Evolutionary conservation across 2,113 vertebrate species (phyloP), one percentile per base, ranked within the genome.

Genomic region (Zeus faber): DNA sequence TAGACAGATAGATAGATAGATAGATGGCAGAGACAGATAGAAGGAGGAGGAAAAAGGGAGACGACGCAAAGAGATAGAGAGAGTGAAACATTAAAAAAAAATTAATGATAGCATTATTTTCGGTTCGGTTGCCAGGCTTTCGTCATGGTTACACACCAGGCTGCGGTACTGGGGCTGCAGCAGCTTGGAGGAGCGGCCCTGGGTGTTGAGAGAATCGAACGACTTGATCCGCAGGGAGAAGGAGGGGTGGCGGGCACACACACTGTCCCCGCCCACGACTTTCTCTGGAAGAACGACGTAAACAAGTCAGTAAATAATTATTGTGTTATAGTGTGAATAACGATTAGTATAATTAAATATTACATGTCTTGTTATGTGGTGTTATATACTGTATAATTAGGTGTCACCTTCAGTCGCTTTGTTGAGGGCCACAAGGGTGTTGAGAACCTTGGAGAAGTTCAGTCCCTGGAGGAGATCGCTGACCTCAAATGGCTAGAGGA

Each of bases 361-460:
- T n/a, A n/a, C n/a, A n/a, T 33, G 29, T 33, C 29, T 33, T 3
- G 29, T 33, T 1, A 31, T 29, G n/a, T n/a, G n/a, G n/a, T n/a
- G n/a, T n/a, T n/a, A n/a, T n/a, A n/a, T n/a, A n/a, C n/a, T n/a
- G n/a, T n/a, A n/a, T n/a, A n/a, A n/a, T n/a, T n/a, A 1, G 8
- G 14, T 55, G 82, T 88, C 78, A 97, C 96, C 93, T 91, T 94
- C 95, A 61, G 97, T 98, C 33, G 94, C 93, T 84, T 96, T 98
- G 86, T 95, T 98, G 65, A 99, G 90, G 27, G 93, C 91, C 65
- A 98, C 94, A 21, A 99, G 82, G 71, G 89, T 94, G 82, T 90
- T 94, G 58, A 98, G 89, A 74, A 98, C 94, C 81, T 93, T 96
- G 86, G 83, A 90, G 88, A 99, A 96, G 87, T 97, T 96, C 77